Percentiles rank a stretch among this genome's conserved stretches.
Conservation (phyloP, 2,113 vertebrate genomes). For the Dipodomys stephensi region DNA sequence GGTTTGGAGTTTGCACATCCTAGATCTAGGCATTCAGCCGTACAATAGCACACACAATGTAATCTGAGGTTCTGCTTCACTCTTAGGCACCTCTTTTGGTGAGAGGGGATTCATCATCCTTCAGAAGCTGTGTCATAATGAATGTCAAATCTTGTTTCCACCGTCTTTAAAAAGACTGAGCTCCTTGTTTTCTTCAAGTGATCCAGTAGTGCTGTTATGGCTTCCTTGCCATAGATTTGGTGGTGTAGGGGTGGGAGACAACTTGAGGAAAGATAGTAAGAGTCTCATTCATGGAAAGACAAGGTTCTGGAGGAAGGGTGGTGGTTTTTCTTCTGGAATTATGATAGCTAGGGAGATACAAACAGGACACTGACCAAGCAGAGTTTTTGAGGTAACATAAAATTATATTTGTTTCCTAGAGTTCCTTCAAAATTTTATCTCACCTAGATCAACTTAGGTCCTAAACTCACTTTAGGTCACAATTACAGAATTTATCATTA, state of each 20-base stretch:
- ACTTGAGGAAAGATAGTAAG: neutral
- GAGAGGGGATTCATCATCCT: neutral
- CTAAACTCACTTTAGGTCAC: neutral
- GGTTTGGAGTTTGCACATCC: neutral
- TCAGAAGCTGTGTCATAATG: neutral
- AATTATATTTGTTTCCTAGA: neutral
- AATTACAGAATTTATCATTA: neutral
- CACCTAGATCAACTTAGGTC: neutral
- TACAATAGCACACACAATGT: neutral
- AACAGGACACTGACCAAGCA: neutral
- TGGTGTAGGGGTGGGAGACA: rapidly evolving
- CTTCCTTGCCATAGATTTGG: neutral
- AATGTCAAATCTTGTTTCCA: neutral
- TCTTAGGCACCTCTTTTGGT: neutral
- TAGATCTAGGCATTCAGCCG: neutral
- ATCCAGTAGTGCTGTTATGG: neutral
- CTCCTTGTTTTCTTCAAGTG: neutral
- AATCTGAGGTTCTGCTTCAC: neutral
- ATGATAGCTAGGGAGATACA: neutral
- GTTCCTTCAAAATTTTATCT: neutral
- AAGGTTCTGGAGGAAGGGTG: neutral
- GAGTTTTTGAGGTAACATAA: neutral
- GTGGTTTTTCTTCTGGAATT: neutral
- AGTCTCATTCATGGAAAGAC: neutral
- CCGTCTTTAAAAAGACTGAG: rapidly evolving